Base-by-base conservation (phyloP, 2,113 vertebrate genomes). In the Rynchops niger region DNA sequence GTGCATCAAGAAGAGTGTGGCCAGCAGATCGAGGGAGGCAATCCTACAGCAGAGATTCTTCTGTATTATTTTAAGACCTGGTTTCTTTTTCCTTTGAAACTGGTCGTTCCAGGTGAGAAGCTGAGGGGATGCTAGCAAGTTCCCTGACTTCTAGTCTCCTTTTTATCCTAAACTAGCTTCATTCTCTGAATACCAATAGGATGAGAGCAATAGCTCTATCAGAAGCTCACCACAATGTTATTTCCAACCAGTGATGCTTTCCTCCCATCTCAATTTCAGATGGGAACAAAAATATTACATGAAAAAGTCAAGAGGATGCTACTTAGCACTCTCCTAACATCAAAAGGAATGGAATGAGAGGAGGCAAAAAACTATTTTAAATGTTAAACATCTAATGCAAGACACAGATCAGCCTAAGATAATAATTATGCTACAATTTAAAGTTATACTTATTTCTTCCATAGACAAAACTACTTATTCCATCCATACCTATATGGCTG, bases 401-500 rank as follows among this genome's bases (percentile, higher is more conserved):
- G 38, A 66, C 17, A 74, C 8, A 9, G 30, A 67, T 38, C n/a
- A 43, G 26, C 55, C 21, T 61, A 69, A 27, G 14, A 17, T n/a
- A 94, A 87, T 61, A 79, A 79, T 72, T 69, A 59, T 27, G 22
- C 61, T 70, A 56, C 21, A n/a, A 66, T 53, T 93, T 80, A 18
- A 91, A 93, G 58, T 66, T 80, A 82, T 11, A 26, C 19, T 55
- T 27, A 47, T 25, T 72, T 59, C 88, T 93, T 82, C 56, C 34
- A 76, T 13, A 49, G 18, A 83, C 19, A 55, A n/a, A 77, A 67
- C 45, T 40, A 70, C 16, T 63, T 15, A 52, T 84, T 91, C 43
- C 95, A 94, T 91, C 43, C 95, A 94, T 98, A 99, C 99, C 98
- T 99, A 36, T 99, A 99, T 53, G 86, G 97, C 23, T 88, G 97